These are phyloP conservation scores for Nycteola revayana DNA, from an alignment of 2,888 invertebrate species.

Conservation along the genomic window DNA sequence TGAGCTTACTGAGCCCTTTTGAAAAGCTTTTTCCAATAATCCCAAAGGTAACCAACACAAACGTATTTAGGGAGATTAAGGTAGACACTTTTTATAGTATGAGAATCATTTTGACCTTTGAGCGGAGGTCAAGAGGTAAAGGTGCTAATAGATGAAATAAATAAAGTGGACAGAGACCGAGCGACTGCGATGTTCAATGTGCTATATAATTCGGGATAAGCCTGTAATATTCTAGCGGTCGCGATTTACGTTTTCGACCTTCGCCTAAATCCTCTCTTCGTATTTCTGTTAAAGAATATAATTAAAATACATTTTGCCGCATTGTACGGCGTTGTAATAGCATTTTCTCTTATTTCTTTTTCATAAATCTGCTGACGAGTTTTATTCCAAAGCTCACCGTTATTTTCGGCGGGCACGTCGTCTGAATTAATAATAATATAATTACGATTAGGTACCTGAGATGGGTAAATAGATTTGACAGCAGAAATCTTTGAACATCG, in stretches of 20 bases:
- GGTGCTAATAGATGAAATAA: constrained; percentile 23
- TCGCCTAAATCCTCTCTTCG: constrained; percentile 23
- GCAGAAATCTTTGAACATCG: too few relatives aligned
- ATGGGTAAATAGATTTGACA: too few relatives aligned
- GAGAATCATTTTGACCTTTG: constrained; percentile 11
- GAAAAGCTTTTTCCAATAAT: constrained; percentile 24
- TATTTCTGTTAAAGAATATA: constrained; percentile 33
- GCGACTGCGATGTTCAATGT: constrained; percentile 47
- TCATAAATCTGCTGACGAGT: not conserved
- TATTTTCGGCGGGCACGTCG: too few relatives aligned
- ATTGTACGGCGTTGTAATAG: constrained; percentile 6
- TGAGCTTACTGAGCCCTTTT: constrained; percentile 17
- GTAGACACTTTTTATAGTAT: constrained; percentile 10
- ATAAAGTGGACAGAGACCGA: constrained; percentile 35
- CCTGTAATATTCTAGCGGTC: constrained; percentile 53
- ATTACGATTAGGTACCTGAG: too few relatives aligned
- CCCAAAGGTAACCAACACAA: constrained; percentile 16
- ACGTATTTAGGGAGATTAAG: constrained; percentile 5
- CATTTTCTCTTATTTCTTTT: not conserved
- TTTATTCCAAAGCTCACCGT: too few relatives aligned
- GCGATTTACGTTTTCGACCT: constrained; percentile 45
- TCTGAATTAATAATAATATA: too few relatives aligned
- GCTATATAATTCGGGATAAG: constrained; percentile 57
- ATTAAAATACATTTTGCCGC: constrained; percentile 25
- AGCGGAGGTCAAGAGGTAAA: constrained; percentile 7